phyloP scores from a whole-genome alignment of 2,888 invertebrate genomes.

The Xylota sylvarum region DNA sequence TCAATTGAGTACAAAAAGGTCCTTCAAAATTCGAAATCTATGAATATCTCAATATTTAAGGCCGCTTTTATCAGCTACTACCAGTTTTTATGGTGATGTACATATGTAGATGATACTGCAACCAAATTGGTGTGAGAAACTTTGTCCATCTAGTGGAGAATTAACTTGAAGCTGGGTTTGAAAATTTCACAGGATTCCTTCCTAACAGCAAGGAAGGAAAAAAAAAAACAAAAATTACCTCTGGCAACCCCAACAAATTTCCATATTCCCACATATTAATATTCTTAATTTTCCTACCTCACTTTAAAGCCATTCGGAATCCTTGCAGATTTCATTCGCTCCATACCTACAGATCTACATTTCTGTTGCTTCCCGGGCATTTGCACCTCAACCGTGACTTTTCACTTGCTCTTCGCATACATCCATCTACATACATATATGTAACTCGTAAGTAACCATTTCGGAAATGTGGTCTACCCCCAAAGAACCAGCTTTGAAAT shows the following conservation, averaged over 20 bases:
- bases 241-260: conserved; percentile 17
- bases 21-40: no score
- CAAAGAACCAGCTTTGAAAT: conserved; percentile 69
- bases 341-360: conserved; percentile 1
- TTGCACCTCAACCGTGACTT: conserved; percentile 67
- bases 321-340: conserved; percentile 21
- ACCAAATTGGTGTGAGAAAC: no score
- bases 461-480: conserved; percentile 71
- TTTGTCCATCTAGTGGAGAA: no score
- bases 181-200: no score
- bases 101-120: no score
- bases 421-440: conserved; percentile 16
- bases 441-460: conserved; percentile 51
- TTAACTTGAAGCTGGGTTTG: no score
- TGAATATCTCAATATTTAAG: no score
- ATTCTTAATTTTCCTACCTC: conserved; percentile 21
- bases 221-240: no score
- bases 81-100: no score
- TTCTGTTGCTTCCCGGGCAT: conserved; percentile 57
- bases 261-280: conserved; percentile 35
- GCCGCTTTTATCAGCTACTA: no score
- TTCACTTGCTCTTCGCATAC: conserved; percentile 37
- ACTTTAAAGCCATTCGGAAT: conserved; percentile 19
- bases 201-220: no score
- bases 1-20: no score